Conservation (phyloP, 2,113 vertebrate species). For the Cheilinus undulatus region DNA sequence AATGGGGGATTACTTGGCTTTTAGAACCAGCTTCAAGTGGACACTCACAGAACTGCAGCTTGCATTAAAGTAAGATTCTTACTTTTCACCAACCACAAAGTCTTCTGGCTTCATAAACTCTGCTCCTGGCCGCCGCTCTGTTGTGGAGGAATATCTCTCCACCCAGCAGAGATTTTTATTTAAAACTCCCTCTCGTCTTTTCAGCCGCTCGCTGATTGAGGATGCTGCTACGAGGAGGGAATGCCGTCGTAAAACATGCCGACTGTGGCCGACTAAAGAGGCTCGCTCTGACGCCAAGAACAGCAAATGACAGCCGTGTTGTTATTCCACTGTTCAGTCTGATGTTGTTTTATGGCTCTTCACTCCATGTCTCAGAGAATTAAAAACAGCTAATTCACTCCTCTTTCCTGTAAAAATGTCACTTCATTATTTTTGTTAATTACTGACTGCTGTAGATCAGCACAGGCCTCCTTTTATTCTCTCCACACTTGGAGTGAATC, state of each 20-base stretch:
- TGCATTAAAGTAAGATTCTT: too few relatives aligned
- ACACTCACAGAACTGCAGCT: too few relatives aligned
- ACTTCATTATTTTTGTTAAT: constrained; percentile 36
- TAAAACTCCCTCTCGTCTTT: constrained; percentile 42
- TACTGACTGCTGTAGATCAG: constrained; percentile 23
- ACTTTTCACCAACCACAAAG: constrained; percentile 35
- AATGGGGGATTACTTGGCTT: too few relatives aligned
- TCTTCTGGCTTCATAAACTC: constrained; percentile 38
- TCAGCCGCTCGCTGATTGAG: constrained; percentile 55
- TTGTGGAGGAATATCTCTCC: constrained; percentile 30
- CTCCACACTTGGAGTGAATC: neutral
- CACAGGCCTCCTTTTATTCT: too few relatives aligned
- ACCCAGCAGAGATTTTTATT: constrained; percentile 29
- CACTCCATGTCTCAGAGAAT: constrained; percentile 37
- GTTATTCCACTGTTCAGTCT: constrained; percentile 45
- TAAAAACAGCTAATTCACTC: constrained; percentile 14
- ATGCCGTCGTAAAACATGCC: constrained; percentile 48
- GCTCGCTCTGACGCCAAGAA: constrained; percentile 32
- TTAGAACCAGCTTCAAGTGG: too few relatives aligned
- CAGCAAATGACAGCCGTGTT: constrained; percentile 54
- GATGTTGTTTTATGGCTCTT: constrained; percentile 58
- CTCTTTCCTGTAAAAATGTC: constrained; percentile 15
- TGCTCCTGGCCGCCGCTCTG: neutral
- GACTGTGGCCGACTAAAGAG: constrained; percentile 38
- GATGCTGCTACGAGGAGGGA: constrained; percentile 44